Evolutionary conservation across 1,140 invertebrate species (phyloP).

Genomic region (Drosophila kepulauana): DNA sequence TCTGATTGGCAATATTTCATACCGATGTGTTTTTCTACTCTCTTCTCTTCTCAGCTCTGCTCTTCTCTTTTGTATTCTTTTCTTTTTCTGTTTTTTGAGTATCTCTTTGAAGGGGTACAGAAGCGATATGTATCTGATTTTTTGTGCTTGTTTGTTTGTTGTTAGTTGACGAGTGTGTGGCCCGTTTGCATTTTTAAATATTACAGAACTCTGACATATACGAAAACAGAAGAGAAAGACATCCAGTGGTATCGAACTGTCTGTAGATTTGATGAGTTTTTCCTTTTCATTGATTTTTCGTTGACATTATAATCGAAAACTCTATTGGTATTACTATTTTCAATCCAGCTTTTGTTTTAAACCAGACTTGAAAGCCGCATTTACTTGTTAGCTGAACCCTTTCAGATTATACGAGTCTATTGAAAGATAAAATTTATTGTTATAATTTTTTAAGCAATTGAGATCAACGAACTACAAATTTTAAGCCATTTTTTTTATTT

Average conservation of each 20-base stretch:
- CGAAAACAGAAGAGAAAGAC: slow-evolving; percentile 14
- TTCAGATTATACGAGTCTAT: too few relatives aligned
- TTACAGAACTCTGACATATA: slow-evolving; percentile 19
- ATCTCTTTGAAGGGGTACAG: slow-evolving; percentile 23
- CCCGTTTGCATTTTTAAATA: slow-evolving; percentile 50
- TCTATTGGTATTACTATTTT: slow-evolving; percentile 4
- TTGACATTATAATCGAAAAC: slow-evolving; percentile 4
- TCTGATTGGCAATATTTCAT: slow-evolving; percentile 84
- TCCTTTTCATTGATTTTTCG: slow-evolving; percentile 17
- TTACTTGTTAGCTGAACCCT: too few relatives aligned
- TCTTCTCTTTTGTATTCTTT: slow-evolving; percentile 9
- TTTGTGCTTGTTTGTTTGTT: slow-evolving; percentile 16
- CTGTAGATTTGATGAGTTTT: slow-evolving; percentile 23
- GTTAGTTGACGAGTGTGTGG: slow-evolving; percentile 14
- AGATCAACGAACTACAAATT: too few relatives aligned
- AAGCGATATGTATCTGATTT: slow-evolving; percentile 39
- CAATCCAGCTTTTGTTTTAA: background rate
- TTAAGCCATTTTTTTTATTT: background rate
- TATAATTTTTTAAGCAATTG: too few relatives aligned
- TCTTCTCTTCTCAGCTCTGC: slow-evolving; percentile 1
- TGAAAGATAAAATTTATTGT: too few relatives aligned
- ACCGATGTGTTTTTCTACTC: slow-evolving; percentile 57
- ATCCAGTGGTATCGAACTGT: slow-evolving; percentile 16
- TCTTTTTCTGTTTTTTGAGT: slow-evolving; percentile 6
- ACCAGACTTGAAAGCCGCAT: background rate